Evolutionary conservation across 2,888 invertebrate species (phyloP), one percentile per base, ranked within the genome.

Genomic region (Psylliodes chrysocephalus): DNA sequence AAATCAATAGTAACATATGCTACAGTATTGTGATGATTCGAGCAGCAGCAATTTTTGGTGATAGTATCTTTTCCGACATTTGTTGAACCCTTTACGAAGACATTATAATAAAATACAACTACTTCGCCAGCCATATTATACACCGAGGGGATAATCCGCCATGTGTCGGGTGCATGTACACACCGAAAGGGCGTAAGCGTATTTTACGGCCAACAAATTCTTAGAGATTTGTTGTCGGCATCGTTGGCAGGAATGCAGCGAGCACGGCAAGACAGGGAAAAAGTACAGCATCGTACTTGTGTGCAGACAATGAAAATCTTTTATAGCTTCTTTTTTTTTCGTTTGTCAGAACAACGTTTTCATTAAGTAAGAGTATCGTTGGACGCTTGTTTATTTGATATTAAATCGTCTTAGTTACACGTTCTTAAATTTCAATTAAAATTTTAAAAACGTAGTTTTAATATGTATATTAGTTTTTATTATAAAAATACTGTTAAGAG

Each of bases 131-230:
- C 8, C 4, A 33, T 33, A 33, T 46, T 46, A 56, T 46, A 46
- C 30, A 14, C 17, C 47, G n/a, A 22, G 38, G n/a, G 57, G 35
- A 63, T 63, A 56, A 64, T 63, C 61, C 51, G 12, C 54, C 54
- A 61, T 42, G 33, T 64, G 61, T 61, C 64, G 61, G 47, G 28
- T 47, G 47, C 63, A 56, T 57, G 53, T 63, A 63, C 53, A 57
- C 54, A 54, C 57, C 22, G 54, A 60, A 57, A 25, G 35, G 55
- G 55, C 28, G 53, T 49, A 59, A 60, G 47, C 35, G 47, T 60
- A 53, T 61, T 61, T 67, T 67, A 63, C 57, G 60, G 54, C 55
- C 56, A 53, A 63, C 67, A 67, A 67, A 64, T 63, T 60, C 55
- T 63, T 51, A 17, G 25, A 59, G 57, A 59, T 63, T 56, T 66